Evolutionary conservation across 2,888 invertebrate species (phyloP).

Genomic region (Maniola hyperantus): DNA sequence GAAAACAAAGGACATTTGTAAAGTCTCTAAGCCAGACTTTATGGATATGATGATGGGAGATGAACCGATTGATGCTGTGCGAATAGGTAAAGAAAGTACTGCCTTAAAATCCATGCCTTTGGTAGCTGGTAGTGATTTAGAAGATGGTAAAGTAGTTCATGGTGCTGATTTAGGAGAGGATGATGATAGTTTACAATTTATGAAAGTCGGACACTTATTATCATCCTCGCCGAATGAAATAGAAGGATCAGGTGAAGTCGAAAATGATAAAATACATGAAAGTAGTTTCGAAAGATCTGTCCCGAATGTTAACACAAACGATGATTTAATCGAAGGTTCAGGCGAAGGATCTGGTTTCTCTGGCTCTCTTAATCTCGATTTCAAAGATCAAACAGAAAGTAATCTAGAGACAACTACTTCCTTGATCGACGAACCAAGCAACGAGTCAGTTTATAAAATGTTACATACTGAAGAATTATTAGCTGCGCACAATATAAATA

Average conservation of each 20-base stretch:
- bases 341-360: constrained; percentile 23
- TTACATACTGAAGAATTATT: constrained; percentile 56
- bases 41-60: constrained; percentile 86
- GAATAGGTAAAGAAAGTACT: constrained; percentile 64
- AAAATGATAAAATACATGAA: constrained; percentile 40
- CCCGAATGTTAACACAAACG: constrained; percentile 8
- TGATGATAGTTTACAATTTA: constrained; percentile 68
- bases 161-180: constrained; percentile 58
- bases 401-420: constrained; percentile 13
- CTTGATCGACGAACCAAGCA: constrained; percentile 44
- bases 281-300: neutral
- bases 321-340: constrained; percentile 5
- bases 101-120: constrained; percentile 69
- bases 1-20: constrained; percentile 81
- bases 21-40: constrained; percentile 63
- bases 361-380: constrained; percentile 9
- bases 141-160: constrained; percentile 69
- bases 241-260: constrained; percentile 72
- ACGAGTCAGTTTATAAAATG: constrained; percentile 46
- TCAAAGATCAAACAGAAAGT: constrained; percentile 17
- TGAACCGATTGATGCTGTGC: constrained; percentile 74
- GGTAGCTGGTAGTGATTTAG: constrained; percentile 64
- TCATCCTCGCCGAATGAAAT: constrained; percentile 52
- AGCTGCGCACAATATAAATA: constrained; percentile 48
- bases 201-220: constrained; percentile 60